Percentiles rank a stretch among this genome's conserved stretches.
Conservation (phyloP, 2,888 invertebrate genomes). For the Brachynemurus nebulosus region DNA sequence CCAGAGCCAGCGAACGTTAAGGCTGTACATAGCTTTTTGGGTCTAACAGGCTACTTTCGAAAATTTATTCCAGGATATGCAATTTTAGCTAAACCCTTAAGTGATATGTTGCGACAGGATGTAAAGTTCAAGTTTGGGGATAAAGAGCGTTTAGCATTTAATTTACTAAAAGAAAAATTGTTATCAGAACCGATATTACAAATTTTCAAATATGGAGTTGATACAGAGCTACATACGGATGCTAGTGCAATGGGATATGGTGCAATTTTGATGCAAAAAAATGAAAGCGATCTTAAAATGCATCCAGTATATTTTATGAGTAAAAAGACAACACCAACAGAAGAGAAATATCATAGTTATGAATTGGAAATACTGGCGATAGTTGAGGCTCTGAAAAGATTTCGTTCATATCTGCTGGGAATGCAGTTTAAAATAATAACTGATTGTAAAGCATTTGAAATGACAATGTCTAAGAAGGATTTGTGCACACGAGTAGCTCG, state of each 20-base stretch:
- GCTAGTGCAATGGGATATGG: neutral
- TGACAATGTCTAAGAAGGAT: neutral
- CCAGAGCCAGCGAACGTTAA: conserved; percentile 10
- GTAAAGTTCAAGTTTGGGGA: conserved; percentile 1
- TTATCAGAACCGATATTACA: too few relatives aligned
- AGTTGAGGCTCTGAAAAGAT: neutral
- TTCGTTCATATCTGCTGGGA: neutral
- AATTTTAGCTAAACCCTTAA: conserved; percentile 8
- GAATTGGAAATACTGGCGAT: neutral
- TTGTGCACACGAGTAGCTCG: neutral
- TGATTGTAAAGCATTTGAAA: neutral
- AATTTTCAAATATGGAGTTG: too few relatives aligned
- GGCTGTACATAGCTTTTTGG: conserved; percentile 14
- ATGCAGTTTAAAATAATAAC: neutral
- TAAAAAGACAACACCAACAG: too few relatives aligned
- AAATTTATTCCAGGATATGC: conserved; percentile 10
- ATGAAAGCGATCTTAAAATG: too few relatives aligned
- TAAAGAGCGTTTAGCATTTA: too few relatives aligned
- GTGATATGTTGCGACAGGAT: conserved; percentile 7
- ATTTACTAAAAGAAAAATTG: too few relatives aligned
- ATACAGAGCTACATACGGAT: neutral
- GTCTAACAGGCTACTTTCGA: conserved; percentile 17
- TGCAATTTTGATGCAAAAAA: neutral
- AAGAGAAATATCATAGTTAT: neutral
- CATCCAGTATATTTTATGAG: too few relatives aligned